Base-by-base conservation (phyloP, 2,888 invertebrate species). In the Himalopsyche tibetana region DNA sequence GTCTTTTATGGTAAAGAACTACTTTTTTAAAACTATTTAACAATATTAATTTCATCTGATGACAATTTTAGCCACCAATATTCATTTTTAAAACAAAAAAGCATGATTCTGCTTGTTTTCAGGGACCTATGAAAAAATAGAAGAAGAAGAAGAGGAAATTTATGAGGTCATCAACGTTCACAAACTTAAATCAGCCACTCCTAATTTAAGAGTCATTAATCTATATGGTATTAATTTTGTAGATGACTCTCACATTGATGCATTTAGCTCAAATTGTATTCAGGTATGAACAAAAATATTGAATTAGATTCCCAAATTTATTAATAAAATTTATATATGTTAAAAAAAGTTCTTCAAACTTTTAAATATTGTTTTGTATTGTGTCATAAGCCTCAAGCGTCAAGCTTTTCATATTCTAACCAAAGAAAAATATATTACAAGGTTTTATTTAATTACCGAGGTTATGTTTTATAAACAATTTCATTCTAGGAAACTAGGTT, bases 141-240 rank as follows among this genome's bases (percentile, higher is more conserved):
- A 99, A 91, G 99, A 99, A 90, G 99, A 99, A 90, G 99, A 99
- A 90, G 99, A 99, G 91, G 99, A 99, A 93, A 99, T 99, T 89
- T 99, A 99, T 92, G 99, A 99, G 92, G 99, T 99, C 6, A 98
- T 99, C 90, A 99, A 99, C 93, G 98, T 99, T 42, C 99, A 99
- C 92, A 99, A 99, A 91, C 94, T 99, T 85, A 99, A 99, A 92
- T 97, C 98, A 0, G 99, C 99, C 6, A 99, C 99, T 0, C 99
- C 99, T 0, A 99, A 99, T 92, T 93, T 99, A 88, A 94, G 98
- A 88, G 98, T 99, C 11, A 99, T 99, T 90, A 99, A 99, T 92
- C 93, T 99, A 82, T 99, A 99, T 91, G 99, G 99, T 0, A 99
- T 99, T 89, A 98, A 98, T 92, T 99, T 99, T 89, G 97, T 99